Conservation (phyloP, 2,797 vertebrate genomes). For the Sciurus carolinensis region DNA sequence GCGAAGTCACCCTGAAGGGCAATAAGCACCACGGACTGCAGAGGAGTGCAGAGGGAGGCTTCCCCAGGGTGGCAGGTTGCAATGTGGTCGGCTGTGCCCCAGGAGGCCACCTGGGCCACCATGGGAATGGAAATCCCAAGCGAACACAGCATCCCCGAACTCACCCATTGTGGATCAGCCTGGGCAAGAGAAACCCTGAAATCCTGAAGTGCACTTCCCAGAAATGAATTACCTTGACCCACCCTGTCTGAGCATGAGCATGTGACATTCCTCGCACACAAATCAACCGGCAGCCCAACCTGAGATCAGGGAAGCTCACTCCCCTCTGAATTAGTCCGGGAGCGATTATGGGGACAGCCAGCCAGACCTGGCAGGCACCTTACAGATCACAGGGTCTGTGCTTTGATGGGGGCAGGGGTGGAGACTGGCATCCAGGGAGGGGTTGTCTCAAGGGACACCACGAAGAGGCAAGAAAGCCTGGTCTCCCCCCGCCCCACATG, state of each 20-base stretch:
- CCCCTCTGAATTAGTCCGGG: not conserved
- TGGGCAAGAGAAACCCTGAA: not conserved
- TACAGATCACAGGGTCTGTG: too few species aligned
- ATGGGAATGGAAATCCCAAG: not conserved
- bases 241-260: conserved; percentile 23
- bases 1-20: not conserved
- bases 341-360: not conserved
- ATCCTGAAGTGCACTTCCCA: not conserved
- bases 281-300: not conserved
- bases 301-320: accelerated
- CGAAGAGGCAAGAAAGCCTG: not conserved
- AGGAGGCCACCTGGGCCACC: not conserved
- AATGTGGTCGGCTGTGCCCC: not conserved
- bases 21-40: not conserved
- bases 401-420: too few species aligned
- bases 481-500: not conserved
- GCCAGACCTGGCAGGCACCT: not conserved
- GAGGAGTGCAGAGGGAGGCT: not conserved
- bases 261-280: not conserved
- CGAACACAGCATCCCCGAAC: not conserved
- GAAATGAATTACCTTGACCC: not conserved
- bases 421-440: not conserved
- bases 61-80: not conserved
- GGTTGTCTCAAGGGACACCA: not conserved
- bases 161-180: not conserved